Base-by-base conservation (phyloP, 2,113 vertebrate genomes). In the Elanus axillaris region DNA sequence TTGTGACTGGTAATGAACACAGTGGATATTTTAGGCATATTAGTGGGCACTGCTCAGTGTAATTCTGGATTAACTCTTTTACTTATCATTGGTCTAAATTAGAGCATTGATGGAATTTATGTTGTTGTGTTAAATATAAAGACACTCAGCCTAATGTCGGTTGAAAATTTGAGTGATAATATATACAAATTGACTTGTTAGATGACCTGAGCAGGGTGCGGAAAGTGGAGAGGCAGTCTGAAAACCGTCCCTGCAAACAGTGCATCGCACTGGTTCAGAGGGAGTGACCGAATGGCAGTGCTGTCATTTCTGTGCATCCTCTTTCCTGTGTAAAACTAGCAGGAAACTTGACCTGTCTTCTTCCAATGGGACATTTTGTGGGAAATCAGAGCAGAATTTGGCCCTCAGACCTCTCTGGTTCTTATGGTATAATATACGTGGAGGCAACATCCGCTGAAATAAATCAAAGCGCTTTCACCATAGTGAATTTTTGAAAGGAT, bases 1-100 rank as follows among this genome's bases (percentile, higher is more conserved):
- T 16, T 94, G 80, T 82, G 85, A 96, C 93, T 96, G 92, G 89
- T 94, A 95, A 94, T 71, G 96, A 97, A 94, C 93, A 94, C n/a
- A 43, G 58, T 73, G 76, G 90, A 94, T 96, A 95, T 96, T 96
- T 97, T 92, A 93, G 93, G 94, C 88, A 55, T 92, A 86, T 83
- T 91, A 87, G 91, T 58, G 74, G 92, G 94, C 88, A 92, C 81
- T 66, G 92, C 63, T 96, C 72, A 43, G 67, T 45, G 32, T 94
- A 79, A 86, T 90, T 94, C 88, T 80, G 59, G 86, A 92, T 95
- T 95, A 97, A 92, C 75, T 94, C 85, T 88, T 96, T 94, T 96
- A 86, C 68, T 83, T 76, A 90, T 45, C 38, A 50, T 36, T 19
- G 53, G 74, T 48, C 77, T 45, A 66, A 93, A 94, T 86, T 14